These are phyloP conservation scores for Hippocampus guttulatus DNA, from an alignment of 2,113 vertebrate species.

Conservation along the genomic window DNA sequence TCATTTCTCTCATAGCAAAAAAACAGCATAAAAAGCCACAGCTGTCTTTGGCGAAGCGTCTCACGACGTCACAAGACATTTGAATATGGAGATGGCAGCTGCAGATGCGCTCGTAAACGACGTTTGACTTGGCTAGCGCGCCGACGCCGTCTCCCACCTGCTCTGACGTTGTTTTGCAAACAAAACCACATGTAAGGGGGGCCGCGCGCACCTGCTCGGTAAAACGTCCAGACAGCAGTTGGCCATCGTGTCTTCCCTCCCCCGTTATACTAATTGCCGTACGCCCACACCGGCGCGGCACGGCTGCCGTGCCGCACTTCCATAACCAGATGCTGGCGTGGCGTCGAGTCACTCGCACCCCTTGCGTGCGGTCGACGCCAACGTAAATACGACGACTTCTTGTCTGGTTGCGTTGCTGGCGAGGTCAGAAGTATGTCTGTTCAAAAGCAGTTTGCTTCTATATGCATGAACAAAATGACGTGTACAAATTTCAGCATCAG, in stretches of 20 bases:
- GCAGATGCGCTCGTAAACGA: constrained; percentile 68
- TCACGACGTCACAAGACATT: constrained; percentile 36
- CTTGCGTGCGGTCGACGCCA: neutral
- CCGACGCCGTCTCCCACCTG: constrained; percentile 61
- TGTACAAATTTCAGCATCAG: too few relatives aligned
- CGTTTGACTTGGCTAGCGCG: constrained; percentile 55
- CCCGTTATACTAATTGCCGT: constrained; percentile 47
- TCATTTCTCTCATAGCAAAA: neutral
- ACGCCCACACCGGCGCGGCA: constrained; percentile 48
- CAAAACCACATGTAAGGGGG: neutral
- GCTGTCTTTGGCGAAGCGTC: neutral
- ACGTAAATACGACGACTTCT: constrained; percentile 12
- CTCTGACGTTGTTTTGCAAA: constrained; percentile 33
- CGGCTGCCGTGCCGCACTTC: constrained; percentile 54
- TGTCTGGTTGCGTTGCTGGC: constrained; percentile 8
- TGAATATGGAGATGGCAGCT: constrained; percentile 62
- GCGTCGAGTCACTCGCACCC: neutral
- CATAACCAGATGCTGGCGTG: constrained; percentile 58
- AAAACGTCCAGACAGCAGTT: constrained; percentile 22
- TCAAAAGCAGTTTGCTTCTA: too few relatives aligned
- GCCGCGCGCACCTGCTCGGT: constrained; percentile 51
- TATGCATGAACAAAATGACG: too few relatives aligned
- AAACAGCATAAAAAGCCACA: neutral
- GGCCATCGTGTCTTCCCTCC: constrained; percentile 24
- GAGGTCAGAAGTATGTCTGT: too few relatives aligned